A percentile compares a stretch with the other conserved stretches of the same genome.
Conservation (phyloP, 2,888 invertebrate species). For the Sarcophaga carnaria region DNA sequence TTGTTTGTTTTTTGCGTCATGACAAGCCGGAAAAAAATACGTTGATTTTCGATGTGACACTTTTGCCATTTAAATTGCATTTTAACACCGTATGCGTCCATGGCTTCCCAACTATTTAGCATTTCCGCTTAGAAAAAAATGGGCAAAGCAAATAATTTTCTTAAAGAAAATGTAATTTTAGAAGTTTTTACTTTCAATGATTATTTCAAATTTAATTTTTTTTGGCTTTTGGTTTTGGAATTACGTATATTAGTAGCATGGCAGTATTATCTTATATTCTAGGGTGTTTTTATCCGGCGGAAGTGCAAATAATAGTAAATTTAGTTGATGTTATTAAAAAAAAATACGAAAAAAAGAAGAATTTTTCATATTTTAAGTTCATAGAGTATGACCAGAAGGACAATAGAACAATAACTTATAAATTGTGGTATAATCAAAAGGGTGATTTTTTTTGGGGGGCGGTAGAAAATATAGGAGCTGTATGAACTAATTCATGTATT, state of each 20-base stretch:
- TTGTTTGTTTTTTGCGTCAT: not conserved
- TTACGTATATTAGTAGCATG: not conserved
- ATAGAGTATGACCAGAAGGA: slow-evolving; percentile 32
- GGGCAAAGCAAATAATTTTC: not conserved
- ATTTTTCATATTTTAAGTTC: slow-evolving; percentile 22
- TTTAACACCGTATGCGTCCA: not conserved
- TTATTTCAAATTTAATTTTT: not conserved
- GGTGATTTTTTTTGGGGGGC: not conserved
- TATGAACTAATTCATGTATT: no score
- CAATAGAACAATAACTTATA: not conserved
- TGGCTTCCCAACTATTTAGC: not conserved
- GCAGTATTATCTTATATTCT: slow-evolving; percentile 26
- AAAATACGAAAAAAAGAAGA: not conserved
- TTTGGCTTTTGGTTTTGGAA: not conserved
- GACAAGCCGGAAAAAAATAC: slow-evolving; percentile 1
- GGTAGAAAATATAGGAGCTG: no score
- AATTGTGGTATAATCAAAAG: not conserved
- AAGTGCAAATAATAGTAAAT: slow-evolving; percentile 59
- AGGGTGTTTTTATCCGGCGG: slow-evolving; percentile 56
- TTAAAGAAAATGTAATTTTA: not conserved
- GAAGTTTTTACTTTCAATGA: not conserved
- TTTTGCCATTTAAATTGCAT: slow-evolving; percentile 60
- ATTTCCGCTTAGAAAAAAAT: not conserved
- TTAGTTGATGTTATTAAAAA: slow-evolving; percentile 50
- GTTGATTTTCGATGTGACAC: slow-evolving; percentile 7